Evolutionary conservation across 1,140 invertebrate genomes (phyloP).

Genomic region (Mamestra configurata): DNA sequence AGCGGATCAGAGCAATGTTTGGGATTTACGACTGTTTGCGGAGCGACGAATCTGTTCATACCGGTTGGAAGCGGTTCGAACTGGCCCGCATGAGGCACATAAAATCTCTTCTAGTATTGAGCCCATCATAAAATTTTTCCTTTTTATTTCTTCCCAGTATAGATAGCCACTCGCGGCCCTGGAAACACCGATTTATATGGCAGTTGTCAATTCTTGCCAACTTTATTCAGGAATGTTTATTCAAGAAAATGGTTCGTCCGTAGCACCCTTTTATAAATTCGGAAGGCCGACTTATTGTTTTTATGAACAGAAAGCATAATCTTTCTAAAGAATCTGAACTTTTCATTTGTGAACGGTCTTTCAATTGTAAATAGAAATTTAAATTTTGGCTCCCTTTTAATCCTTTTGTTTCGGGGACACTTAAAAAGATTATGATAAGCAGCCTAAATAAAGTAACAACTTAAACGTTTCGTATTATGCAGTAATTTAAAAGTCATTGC

Average conservation of each 20-base stretch:
- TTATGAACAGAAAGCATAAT: slow-evolving; percentile 24
- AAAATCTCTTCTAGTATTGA: slow-evolving; percentile 68
- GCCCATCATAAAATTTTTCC: slow-evolving; percentile 61
- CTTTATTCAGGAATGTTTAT: slow-evolving; percentile 45
- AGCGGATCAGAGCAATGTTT: slow-evolving; percentile 71
- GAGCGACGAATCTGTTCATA: slow-evolving; percentile 71
- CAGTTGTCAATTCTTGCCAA: slow-evolving; percentile 46
- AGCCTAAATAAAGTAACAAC: slow-evolving; percentile 51
- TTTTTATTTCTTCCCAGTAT: slow-evolving; percentile 59
- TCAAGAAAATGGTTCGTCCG: slow-evolving; percentile 37
- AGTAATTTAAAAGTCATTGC: slow-evolving; percentile 62
- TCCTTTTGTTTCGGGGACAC: slow-evolving; percentile 38
- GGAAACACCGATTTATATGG: slow-evolving; percentile 45
- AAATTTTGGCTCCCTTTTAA: slow-evolving; percentile 39
- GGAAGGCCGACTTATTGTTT: slow-evolving; percentile 38
- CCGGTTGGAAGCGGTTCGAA: slow-evolving; percentile 59
- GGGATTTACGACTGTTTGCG: slow-evolving; percentile 82
- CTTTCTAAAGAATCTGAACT: slow-evolving; percentile 34
- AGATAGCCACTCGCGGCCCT: slow-evolving; percentile 49
- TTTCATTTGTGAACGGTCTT: slow-evolving; percentile 29
- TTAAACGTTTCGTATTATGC: slow-evolving; percentile 57
- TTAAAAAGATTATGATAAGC: slow-evolving; percentile 55
- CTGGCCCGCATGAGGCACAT: slow-evolving; percentile 63
- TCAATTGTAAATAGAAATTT: slow-evolving; percentile 44
- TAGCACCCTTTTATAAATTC: slow-evolving; percentile 33